These are phyloP conservation scores for Lampris megalopsis DNA, from an alignment of 2,113 vertebrate species.

Conservation along the genomic window DNA sequence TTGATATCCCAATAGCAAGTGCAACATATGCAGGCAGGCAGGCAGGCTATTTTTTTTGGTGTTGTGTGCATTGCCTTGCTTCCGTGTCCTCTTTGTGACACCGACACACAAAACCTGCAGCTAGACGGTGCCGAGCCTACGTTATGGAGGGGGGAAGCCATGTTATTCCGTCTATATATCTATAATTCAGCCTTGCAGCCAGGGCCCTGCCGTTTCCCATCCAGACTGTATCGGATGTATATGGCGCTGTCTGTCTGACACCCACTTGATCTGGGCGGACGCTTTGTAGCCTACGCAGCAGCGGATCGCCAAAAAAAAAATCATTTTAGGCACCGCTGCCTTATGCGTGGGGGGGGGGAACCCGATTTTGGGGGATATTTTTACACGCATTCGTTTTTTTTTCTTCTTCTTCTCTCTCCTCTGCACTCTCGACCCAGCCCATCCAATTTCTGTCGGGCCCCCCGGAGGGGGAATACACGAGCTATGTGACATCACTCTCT, in stretches of 20 bases:
- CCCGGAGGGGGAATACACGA: conserved; percentile 19
- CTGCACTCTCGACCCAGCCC: conserved; percentile 61
- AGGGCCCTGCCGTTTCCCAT: conserved; percentile 51
- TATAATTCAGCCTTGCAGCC: conserved; percentile 17
- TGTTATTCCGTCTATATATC: conserved; percentile 11
- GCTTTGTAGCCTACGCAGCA: conserved; percentile 71
- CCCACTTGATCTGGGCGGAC: conserved; percentile 67
- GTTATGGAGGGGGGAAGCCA: background rate
- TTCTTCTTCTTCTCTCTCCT: conserved; percentile 30
- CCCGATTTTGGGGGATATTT: conserved; percentile 21
- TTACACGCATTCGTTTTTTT: conserved; percentile 50
- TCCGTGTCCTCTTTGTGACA: no score
- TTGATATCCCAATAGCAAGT: background rate
- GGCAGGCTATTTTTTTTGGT: no score
- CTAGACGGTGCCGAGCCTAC: background rate
- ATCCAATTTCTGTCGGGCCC: conserved; percentile 38
- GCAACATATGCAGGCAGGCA: background rate
- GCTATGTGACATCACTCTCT: conserved; percentile 76
- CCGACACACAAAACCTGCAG: no score
- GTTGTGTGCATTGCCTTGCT: no score
- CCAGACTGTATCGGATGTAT: conserved; percentile 48
- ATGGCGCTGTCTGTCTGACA: conserved; percentile 67
- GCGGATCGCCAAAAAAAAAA: conserved; percentile 54
- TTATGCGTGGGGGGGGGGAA: no score
- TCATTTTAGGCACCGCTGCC: conserved; percentile 66